Conservation (phyloP, 1,140 invertebrate genomes). For the Medauroidea extradentata region DNA sequence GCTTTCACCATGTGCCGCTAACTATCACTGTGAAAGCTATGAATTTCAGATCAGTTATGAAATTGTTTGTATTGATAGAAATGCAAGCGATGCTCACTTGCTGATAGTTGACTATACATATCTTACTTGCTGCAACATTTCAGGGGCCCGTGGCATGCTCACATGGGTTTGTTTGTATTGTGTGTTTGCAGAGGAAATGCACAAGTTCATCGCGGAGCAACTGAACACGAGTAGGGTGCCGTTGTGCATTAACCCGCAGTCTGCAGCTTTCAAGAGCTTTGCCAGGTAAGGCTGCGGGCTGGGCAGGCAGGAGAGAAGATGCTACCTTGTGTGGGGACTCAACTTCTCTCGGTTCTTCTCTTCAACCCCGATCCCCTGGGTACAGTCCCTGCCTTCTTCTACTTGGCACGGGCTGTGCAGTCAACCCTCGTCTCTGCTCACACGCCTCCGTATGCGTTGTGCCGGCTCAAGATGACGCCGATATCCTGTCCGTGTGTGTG, state of each 20-base stretch:
- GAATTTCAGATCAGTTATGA: too few relatives aligned
- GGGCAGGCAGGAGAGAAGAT: neutral
- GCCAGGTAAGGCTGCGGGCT: constrained; percentile 77
- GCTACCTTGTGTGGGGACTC: neutral
- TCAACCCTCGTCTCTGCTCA: neutral
- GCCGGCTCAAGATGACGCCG: neutral
- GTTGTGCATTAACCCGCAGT: constrained; percentile 98
- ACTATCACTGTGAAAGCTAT: too few relatives aligned
- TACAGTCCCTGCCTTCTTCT: neutral
- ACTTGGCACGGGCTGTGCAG: neutral
- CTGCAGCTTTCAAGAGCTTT: constrained; percentile 98
- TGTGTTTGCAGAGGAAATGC: constrained; percentile 86
- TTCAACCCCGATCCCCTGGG: constrained; percentile 6
- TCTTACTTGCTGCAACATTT: too few relatives aligned
- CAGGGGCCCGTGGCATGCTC: too few relatives aligned
- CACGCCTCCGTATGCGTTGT: neutral
- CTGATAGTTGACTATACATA: too few relatives aligned
- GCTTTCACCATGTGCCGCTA: too few relatives aligned
- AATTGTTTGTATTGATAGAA: too few relatives aligned
- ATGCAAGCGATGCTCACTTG: too few relatives aligned
- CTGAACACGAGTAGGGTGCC: constrained; percentile 87
- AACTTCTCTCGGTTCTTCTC: constrained; percentile 5
- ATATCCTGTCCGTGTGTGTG: neutral
- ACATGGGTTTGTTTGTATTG: constrained; percentile 6
- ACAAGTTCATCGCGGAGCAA: constrained; percentile 97